phyloP scores from a whole-genome alignment of 2,113 vertebrate species.

The Salminus brasiliensis region DNA sequence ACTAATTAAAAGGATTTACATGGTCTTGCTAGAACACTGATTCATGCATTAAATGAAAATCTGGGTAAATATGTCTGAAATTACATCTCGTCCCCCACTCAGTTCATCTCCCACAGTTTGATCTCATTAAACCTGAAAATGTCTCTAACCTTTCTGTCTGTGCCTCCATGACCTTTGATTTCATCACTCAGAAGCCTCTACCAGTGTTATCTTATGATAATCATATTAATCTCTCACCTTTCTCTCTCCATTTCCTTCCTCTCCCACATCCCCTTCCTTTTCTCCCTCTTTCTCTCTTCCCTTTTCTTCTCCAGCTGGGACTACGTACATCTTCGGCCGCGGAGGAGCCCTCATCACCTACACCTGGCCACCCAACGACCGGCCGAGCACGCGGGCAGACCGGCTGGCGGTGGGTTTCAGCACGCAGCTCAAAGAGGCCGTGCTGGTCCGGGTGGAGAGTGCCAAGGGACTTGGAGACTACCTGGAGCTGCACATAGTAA shows the following conservation, averaged over 20 bases:
- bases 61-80: background rate
- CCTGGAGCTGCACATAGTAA: constrained; percentile 93
- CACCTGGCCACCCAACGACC: constrained; percentile 92
- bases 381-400: constrained; percentile 92
- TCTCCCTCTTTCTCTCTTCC: background rate
- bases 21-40: too few relatives aligned
- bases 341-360: constrained; percentile 94
- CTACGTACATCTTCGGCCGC: constrained; percentile 92
- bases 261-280: background rate
- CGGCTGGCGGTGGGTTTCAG: constrained; percentile 94
- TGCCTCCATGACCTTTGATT: background rate
- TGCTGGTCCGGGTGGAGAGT: constrained; percentile 91
- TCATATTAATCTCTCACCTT: background rate
- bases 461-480: constrained; percentile 91
- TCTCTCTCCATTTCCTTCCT: background rate
- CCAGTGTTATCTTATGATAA: background rate
- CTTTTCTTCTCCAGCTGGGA: constrained; percentile 82
- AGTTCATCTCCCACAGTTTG: background rate
- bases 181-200: background rate
- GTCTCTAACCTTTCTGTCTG: background rate
- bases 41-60: background rate
- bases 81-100: background rate
- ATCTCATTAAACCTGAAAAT: background rate
- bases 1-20: too few relatives aligned
- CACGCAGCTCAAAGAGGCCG: constrained; percentile 88